phyloP scores from a whole-genome alignment of 2,113 vertebrate species.

The Cariama cristata region DNA sequence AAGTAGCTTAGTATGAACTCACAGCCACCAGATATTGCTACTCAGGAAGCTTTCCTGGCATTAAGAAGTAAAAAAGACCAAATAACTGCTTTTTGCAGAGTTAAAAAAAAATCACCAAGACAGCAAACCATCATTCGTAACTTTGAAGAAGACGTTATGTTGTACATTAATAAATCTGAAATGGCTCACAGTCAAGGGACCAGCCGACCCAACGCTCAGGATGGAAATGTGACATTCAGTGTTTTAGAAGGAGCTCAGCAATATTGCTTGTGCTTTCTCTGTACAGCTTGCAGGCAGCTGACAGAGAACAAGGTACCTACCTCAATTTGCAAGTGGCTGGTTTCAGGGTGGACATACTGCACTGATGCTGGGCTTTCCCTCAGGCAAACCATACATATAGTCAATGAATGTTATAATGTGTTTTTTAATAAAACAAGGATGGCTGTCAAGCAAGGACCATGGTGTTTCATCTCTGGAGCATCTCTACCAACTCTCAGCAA shows the following conservation, averaged over 20 bases:
- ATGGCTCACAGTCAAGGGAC: neutral
- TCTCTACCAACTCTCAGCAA: neutral
- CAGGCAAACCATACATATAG: neutral
- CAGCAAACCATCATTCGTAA: neutral
- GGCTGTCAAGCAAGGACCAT: rapidly evolving
- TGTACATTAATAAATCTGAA: neutral
- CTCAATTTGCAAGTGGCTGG: neutral
- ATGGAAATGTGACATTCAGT: rapidly evolving
- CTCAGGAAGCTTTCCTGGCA: neutral
- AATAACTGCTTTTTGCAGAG: neutral
- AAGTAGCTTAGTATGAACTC: neutral
- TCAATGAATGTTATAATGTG: neutral
- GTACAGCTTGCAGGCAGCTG: neutral
- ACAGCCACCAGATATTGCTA: neutral
- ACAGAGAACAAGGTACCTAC: neutral
- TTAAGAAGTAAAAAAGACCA: neutral
- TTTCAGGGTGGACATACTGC: neutral
- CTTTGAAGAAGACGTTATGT: neutral
- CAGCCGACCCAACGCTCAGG: neutral
- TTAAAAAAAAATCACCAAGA: neutral
- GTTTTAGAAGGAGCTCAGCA: neutral
- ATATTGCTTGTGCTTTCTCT: neutral
- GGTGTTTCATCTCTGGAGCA: neutral
- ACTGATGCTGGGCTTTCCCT: neutral
- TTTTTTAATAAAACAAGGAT: neutral